A percentile compares a stretch with the other conserved stretches of the same genome.
phyloP scores from a whole-genome alignment of 2,113 vertebrate species.

The Leptobrachium leishanense region DNA sequence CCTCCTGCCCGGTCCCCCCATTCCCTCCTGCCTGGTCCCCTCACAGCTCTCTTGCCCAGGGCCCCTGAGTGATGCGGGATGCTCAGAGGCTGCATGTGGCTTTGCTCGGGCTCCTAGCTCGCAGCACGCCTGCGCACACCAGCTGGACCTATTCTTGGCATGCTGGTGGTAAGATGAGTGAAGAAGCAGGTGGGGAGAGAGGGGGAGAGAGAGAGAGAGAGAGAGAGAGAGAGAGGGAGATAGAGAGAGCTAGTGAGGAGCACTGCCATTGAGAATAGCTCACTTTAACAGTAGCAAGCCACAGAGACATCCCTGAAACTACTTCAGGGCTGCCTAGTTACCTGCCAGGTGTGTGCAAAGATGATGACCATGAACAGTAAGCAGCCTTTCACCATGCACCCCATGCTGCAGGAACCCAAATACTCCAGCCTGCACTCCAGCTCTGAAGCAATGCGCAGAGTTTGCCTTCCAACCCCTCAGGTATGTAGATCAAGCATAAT shows the following conservation, averaged over 20 bases:
- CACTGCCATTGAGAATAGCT: conserved; percentile 70
- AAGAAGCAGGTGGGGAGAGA: conserved; percentile 67
- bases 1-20: no score
- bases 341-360: conserved; percentile 64
- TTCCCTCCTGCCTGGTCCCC: no score
- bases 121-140: conserved; percentile 67
- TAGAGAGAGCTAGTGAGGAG: conserved; percentile 66
- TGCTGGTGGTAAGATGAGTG: conserved; percentile 82
- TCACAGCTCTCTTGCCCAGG: no score
- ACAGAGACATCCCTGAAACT: conserved; percentile 64
- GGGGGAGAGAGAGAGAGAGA: conserved; percentile 60
- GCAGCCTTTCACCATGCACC: conserved; percentile 90
- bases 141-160: conserved; percentile 63
- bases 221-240: conserved; percentile 60
- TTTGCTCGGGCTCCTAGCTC: conserved; percentile 49
- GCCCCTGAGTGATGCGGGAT: no score
- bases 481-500: conserved; percentile 75
- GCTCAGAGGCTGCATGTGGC: background rate
- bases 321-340: conserved; percentile 76
- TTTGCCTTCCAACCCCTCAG: conserved; percentile 91
- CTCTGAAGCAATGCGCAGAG: conserved; percentile 91
- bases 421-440: conserved; percentile 83
- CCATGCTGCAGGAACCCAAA: conserved; percentile 87
- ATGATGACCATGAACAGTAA: conserved; percentile 95
- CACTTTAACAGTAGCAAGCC: conserved; percentile 73